Evolutionary conservation across 1,140 invertebrate species (phyloP), one percentile per base, ranked within the genome.

Genomic region (Drosophila subpulchrella): DNA sequence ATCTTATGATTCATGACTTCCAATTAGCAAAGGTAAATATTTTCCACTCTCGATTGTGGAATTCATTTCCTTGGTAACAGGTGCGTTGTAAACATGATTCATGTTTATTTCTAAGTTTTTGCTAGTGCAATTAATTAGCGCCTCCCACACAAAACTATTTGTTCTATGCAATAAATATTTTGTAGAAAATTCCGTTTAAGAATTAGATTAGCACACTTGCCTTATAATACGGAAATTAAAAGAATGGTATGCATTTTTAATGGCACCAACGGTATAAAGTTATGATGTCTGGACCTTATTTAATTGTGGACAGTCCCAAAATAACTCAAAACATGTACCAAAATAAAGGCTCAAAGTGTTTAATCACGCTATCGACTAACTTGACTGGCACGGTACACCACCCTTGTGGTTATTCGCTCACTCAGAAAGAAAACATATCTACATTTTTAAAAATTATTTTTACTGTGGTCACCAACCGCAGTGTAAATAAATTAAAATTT

Each of bases 1-100:
- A 67, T 42, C 46, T 68, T 66, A 44, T 71, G 73, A 77, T 42
- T 81, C 56, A 81, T 32, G 7, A 13, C 15, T n/a, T 58, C 39
- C 20, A 61, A 72, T 76, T 53, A 41, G 38, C 32, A 50, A 47
- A 17, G 3, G 8, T 47, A 82, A 75, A 74, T 78, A 68, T 81
- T 81, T 72, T 68, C 24, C 48, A 67, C 17, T 38, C 41, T 30
- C 20, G 1, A 42, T 75, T 54, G 54, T 46, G 32, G 44, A 36
- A 46, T 38, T 41, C 44, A 67, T 46, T 78, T 82, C 57, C 75
- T 72, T 48, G 53, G 53, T 39, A 74, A 66, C 42, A 53, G 34
- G 56, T 24, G 36, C 17, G 12, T 42, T 30, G 42, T 41, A 24
- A 27, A 77, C 38, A 36, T 83, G 80, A 83, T 59, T 81, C 67